These are phyloP conservation scores for Malacoraja senta DNA, from an alignment of 2,797 vertebrate species.

Conservation along the genomic window DNA sequence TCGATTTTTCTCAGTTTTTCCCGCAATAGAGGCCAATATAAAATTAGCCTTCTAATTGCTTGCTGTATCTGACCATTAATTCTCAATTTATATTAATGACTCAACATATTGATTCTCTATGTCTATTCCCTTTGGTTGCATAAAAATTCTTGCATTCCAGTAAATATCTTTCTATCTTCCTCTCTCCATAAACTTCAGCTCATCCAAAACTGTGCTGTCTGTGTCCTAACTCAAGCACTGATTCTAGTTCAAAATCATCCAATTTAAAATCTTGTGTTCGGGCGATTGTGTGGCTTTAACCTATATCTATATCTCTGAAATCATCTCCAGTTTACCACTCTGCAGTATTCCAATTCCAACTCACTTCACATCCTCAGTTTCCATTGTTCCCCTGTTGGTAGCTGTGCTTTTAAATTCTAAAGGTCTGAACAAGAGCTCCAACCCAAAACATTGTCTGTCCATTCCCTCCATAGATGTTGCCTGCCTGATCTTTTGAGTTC, in stretches of 20 bases:
- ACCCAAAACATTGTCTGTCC: no score
- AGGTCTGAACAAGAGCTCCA: no score
- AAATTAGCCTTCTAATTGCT: no score
- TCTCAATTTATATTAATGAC: not conserved
- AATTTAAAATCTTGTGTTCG: not conserved
- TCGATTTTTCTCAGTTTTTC: no score
- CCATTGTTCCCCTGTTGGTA: not conserved
- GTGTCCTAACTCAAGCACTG: not conserved
- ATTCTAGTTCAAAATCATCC: not conserved
- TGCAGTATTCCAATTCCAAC: not conserved
- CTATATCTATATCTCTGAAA: not conserved
- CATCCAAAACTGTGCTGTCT: not conserved
- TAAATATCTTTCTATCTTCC: not conserved
- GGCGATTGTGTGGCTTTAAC: not conserved
- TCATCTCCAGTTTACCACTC: not conserved
- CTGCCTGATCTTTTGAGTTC: no score
- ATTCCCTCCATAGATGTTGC: no score
- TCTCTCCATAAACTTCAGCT: not conserved
- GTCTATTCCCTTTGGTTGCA: not conserved
- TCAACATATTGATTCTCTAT: not conserved
- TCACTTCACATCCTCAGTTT: not conserved
- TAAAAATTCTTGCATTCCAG: not conserved
- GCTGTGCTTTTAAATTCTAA: not conserved
- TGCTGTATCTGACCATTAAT: no score
- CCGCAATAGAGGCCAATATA: no score